Conservation (phyloP, 1,140 invertebrate genomes). For the Ips typographus region DNA sequence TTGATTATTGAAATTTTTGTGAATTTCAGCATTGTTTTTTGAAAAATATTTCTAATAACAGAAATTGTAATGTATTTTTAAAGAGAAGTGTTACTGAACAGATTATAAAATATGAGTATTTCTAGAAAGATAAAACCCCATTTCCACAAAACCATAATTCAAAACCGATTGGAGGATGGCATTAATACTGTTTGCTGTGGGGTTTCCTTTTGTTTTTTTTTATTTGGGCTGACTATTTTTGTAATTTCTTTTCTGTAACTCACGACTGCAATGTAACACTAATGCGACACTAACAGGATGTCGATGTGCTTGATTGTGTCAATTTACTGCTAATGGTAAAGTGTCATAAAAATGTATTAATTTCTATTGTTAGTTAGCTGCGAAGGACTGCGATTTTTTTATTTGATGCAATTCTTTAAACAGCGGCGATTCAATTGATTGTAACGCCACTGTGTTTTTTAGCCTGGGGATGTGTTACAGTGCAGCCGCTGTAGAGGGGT, state of each 20-base stretch:
- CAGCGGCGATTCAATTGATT: neutral
- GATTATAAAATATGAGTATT: constrained; percentile 10
- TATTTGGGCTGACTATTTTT: constrained; percentile 50
- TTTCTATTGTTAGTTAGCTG: too few species aligned
- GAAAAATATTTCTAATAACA: too few species aligned
- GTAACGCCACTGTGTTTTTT: constrained; percentile 23
- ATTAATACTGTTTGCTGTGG: constrained; percentile 51
- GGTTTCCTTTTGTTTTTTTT: constrained; percentile 50
- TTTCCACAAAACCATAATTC: neutral
- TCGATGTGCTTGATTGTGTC: constrained; percentile 46
- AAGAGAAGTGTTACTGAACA: neutral
- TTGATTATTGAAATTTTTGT: too few species aligned
- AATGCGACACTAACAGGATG: constrained; percentile 45
- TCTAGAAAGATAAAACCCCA: constrained; percentile 4
- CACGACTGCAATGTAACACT: constrained; percentile 54
- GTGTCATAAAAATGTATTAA: too few species aligned
- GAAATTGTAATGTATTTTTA: too few species aligned
- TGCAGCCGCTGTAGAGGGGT: constrained; percentile 49
- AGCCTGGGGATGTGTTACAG: constrained; percentile 49
- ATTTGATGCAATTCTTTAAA: too few species aligned
- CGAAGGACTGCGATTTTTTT: too few species aligned
- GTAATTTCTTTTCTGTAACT: constrained; percentile 50
- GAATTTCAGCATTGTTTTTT: too few species aligned
- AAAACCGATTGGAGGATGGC: constrained; percentile 43
- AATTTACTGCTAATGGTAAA: too few species aligned